phyloP scores from a whole-genome alignment of 2,888 invertebrate genomes.

The Platycheirus rosarum region DNA sequence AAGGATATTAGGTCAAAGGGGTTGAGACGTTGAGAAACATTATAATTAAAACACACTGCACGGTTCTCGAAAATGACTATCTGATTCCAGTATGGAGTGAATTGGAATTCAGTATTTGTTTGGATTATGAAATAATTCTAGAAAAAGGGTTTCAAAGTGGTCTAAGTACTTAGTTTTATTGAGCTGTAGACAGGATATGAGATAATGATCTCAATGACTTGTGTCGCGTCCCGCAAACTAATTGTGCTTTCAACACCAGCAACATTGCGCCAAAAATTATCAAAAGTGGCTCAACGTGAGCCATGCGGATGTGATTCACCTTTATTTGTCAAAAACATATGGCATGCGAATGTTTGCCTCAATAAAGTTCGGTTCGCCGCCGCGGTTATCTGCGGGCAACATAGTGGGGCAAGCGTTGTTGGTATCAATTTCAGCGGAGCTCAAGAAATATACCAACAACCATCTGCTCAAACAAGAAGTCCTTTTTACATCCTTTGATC shows the following conservation, averaged over 20 bases:
- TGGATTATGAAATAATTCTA: background rate
- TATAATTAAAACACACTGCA: conserved; percentile 15
- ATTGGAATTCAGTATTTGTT: background rate
- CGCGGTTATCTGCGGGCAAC: background rate
- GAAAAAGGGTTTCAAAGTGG: background rate
- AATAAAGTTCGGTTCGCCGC: conserved; percentile 15
- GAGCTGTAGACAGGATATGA: conserved; percentile 55
- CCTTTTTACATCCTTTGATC: conserved; percentile 34
- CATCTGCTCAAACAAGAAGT: conserved; percentile 41
- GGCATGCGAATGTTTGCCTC: conserved; percentile 25
- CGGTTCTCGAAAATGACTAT: background rate
- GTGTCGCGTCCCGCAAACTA: conserved; percentile 5
- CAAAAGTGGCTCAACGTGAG: conserved; percentile 26
- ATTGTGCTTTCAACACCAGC: background rate
- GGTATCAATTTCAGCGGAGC: conserved; percentile 53
- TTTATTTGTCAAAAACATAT: conserved; percentile 37
- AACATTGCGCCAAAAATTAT: background rate
- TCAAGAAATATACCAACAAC: conserved; percentile 32
- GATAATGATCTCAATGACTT: conserved; percentile 54
- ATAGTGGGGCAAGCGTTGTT: conserved; percentile 24
- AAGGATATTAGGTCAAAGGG: conserved; percentile 46
- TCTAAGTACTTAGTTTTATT: conserved; percentile 20
- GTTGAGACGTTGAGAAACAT: conserved; percentile 21
- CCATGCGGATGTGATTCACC: background rate
- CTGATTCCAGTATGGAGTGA: background rate